Evolutionary conservation across 2,113 vertebrate genomes (phyloP), one percentile per base, ranked within the genome.

Genomic region (Apodemus speciosus): DNA sequence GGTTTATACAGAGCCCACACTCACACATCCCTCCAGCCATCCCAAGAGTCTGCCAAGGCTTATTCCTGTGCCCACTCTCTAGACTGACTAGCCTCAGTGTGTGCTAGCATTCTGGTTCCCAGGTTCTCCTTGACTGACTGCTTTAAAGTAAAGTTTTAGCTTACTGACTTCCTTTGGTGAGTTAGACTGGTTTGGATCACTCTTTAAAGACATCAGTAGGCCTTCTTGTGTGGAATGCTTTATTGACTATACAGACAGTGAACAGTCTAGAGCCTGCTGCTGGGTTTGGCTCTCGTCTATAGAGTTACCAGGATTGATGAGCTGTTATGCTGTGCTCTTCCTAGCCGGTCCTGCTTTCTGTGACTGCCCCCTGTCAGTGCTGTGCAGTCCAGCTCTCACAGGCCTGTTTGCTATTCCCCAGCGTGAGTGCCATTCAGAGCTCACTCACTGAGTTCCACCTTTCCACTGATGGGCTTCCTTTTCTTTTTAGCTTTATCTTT

Each of bases 371-470:
- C 68, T 71, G 21, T 69, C 38, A 8, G 21, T 6, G 9, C 14
- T 25, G n/a, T 10, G 40, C 18, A 25, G 18, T 64, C 20, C 66
- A 13, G 14, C 14, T 68, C 72, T 49, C 11, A 51, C 49, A 13
- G 56, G 4, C 14, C 27, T 9, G 0, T 9, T 3, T 73, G 46
- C 32, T 18, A 0, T 23, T 16, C 11, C 13, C 46, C 2, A 4
- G 38, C 21, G 3, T 35, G 27, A 2, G 46, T 7, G 40, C 23
- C 11, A 1, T 2, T 0, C 9, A 13, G 51, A 3, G 4, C 9
- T 9, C 58, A 38, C 32, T 62, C 30, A 9, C 13, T 68, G 64
- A 60, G 58, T 15, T 56, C 60, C 21, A 5, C 23, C 18, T 21
- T 6, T 46, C 21, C 16, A n/a, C 32, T 53, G 49, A 60, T 60